Base-by-base conservation (phyloP, 2,797 vertebrate species). In the Dipus sagitta region DNA sequence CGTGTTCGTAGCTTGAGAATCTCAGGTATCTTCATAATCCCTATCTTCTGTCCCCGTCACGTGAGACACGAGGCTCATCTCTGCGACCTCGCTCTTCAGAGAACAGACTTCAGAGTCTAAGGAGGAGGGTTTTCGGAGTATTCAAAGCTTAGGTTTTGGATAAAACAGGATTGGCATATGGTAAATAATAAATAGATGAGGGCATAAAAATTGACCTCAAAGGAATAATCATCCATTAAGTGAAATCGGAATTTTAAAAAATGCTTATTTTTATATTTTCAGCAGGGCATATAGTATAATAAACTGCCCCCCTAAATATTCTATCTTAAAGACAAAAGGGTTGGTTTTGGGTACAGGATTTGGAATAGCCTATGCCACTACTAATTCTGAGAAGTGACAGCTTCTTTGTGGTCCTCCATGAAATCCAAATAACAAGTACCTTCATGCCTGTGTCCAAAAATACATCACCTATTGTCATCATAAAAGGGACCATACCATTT, bases 201-300 rank as follows among this genome's bases (percentile, higher is more conserved):
- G n/a, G 72, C 14, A 88, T 42, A 24, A 94, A 52, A 91, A 88
- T 90, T 74, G 4, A 54, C 71, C 80, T 88, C 38, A 93, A 86
- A 92, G 64, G 65, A 80, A 52, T 87, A 91, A 93, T 88, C 80
- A 71, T 30, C 77, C 24, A 60, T 4, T 17, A 83, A 79, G 34
- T 23, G 32, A 84, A 52, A 89, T 64, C 54, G 47, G 6, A 87
- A 62, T 88, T 18, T 85, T 91, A 15, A 85, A 91, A 92, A 92
- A 78, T 42, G 81, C 20, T 65, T 13, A 71, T 85, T 92, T 93
- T 78, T n/a, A 79, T 54, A 64, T 74, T 90, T 9, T 71, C n/a
- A 91, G 32, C 34, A 93, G 89, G 47, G 62, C 72, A 32, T 58
- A 79, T 18, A 79, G 3, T 70, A 3, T 13, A 92, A 24, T 64